phyloP scores from a whole-genome alignment of 2,797 vertebrate genomes.

The Delichon dasypus region DNA sequence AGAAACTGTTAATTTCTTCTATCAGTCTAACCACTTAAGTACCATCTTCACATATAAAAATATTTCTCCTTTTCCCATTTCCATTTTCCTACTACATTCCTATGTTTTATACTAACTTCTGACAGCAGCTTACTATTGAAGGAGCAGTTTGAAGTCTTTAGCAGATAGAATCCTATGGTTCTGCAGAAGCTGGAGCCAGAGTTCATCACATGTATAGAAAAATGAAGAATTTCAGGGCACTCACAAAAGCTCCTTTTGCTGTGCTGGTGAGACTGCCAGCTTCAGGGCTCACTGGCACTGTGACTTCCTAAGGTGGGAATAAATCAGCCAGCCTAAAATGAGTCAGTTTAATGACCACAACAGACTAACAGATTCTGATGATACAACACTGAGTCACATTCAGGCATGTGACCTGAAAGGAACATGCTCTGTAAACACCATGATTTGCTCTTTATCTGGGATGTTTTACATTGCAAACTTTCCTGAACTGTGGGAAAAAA shows the following conservation, averaged over 20 bases:
- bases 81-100: background rate
- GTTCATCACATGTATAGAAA: background rate
- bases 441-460: background rate
- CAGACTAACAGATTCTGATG: constrained; percentile 6
- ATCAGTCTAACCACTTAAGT: background rate
- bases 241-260: background rate
- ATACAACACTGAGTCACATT: constrained; percentile 39
- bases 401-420: constrained; percentile 1
- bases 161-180: background rate
- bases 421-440: background rate
- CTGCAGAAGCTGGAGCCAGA: background rate
- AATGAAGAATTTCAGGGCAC: background rate
- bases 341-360: constrained; percentile 12
- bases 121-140: background rate
- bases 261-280: background rate
- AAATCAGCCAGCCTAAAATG: background rate
- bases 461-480: background rate
- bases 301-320: background rate
- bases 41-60: background rate
- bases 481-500: background rate
- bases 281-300: background rate
- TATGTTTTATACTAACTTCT: background rate
- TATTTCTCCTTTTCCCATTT: background rate
- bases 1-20: background rate
- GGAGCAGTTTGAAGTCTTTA: background rate